Percentiles rank a stretch among this genome's conserved stretches.
Evolutionary conservation across 2,888 invertebrate species (phyloP).

Genomic region (Argyresthia albistria): DNA sequence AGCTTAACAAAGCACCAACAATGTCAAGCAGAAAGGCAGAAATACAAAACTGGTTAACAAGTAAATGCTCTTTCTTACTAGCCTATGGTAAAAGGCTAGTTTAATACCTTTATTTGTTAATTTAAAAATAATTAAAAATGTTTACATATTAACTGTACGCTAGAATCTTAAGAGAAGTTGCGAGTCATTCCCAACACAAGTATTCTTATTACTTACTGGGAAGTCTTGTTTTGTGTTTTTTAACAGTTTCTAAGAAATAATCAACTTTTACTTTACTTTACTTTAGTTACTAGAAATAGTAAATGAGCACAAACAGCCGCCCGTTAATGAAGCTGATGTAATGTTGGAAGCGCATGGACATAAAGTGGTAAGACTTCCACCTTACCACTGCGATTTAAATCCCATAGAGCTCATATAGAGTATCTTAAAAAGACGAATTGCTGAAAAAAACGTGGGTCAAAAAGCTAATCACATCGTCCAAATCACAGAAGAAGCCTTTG

Average conservation of each 20-base stretch:
- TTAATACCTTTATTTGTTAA: too few relatives aligned
- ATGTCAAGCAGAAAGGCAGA: neutral
- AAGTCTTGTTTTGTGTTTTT: too few relatives aligned
- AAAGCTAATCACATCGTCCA: slow-evolving; percentile 1
- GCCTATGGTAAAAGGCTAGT: neutral
- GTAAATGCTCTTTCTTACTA: neutral
- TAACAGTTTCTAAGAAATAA: too few relatives aligned
- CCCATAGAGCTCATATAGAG: neutral
- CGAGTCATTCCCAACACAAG: too few relatives aligned
- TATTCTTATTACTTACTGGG: too few relatives aligned
- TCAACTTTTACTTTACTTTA: too few relatives aligned
- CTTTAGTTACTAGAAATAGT: neutral
- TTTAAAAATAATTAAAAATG: too few relatives aligned
- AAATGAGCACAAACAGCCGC: neutral
- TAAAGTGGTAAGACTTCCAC: neutral
- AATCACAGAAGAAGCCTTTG: slow-evolving; percentile 1
- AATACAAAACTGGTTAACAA: neutral
- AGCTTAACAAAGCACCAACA: neutral
- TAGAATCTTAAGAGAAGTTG: too few relatives aligned
- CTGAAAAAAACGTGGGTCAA: slow-evolving; percentile 1
- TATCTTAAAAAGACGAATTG: slow-evolving; percentile 5
- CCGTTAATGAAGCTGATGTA: neutral
- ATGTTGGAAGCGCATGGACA: neutral
- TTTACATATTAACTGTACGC: too few relatives aligned
- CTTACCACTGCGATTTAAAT: neutral